Conservation (phyloP, 2,113 vertebrate genomes). For the Scopus umbretta region DNA sequence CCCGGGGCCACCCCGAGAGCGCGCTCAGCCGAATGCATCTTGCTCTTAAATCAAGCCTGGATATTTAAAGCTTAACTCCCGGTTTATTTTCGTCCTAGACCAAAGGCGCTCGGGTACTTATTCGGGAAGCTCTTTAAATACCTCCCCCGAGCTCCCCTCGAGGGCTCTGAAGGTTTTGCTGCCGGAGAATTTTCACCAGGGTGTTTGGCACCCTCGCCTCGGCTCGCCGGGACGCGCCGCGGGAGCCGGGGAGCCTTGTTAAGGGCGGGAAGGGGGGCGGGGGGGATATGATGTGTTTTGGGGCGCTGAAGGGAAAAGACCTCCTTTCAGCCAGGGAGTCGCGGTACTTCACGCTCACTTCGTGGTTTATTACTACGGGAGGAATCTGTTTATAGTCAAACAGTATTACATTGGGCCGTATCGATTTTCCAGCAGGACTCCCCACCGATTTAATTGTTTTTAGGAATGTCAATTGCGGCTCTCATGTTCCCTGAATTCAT, state of each 20-base stretch:
- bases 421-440: conserved; percentile 47
- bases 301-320: neutral
- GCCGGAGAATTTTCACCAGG: neutral
- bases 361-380: conserved; percentile 21
- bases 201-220: neutral
- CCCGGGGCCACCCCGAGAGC: neutral
- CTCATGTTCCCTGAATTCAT: conserved; percentile 48
- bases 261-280: neutral
- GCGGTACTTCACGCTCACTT: conserved; percentile 39
- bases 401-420: conserved; percentile 19
- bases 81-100: conserved; percentile 52
- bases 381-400: conserved; percentile 51
- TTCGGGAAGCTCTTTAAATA: conserved; percentile 41
- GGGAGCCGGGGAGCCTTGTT: neutral
- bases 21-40: neutral
- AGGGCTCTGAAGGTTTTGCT: conserved; percentile 1
- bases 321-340: neutral
- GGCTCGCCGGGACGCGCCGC: neutral
- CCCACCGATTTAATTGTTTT: conserved; percentile 60
- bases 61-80: conserved; percentile 49
- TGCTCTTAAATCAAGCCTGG: conserved; percentile 19
- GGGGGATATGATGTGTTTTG: neutral
- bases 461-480: conserved; percentile 45
- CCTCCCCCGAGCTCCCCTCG: neutral
- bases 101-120: neutral